These are phyloP conservation scores for human (Homo sapiens) DNA, from an alignment of 2,113 vertebrate species.

Conservation along the genomic window GRCh38 chr17:78538001-78538500, in stretches of 20 bases:
- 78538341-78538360: accelerated
- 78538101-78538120: too few relatives aligned
- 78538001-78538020: too few relatives aligned
- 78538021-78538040: too few relatives aligned
- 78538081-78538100: accelerated
- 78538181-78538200: accelerated
- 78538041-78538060: too few relatives aligned
- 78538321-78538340: accelerated
- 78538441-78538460: accelerated
- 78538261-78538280: accelerated
- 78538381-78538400: not conserved
- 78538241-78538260: accelerated
- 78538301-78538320: accelerated
- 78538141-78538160: too few relatives aligned
- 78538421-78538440: accelerated
- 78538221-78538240: accelerated
- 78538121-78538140: too few relatives aligned
- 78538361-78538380: accelerated
- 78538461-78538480: not conserved
- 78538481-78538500: accelerated
- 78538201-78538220: accelerated
- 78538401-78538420: not conserved
- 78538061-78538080: too few relatives aligned
- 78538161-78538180: too few relatives aligned
- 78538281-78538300: accelerated